phyloP scores from a whole-genome alignment of 2,113 vertebrate species.

The Syngnathus typhle region DNA sequence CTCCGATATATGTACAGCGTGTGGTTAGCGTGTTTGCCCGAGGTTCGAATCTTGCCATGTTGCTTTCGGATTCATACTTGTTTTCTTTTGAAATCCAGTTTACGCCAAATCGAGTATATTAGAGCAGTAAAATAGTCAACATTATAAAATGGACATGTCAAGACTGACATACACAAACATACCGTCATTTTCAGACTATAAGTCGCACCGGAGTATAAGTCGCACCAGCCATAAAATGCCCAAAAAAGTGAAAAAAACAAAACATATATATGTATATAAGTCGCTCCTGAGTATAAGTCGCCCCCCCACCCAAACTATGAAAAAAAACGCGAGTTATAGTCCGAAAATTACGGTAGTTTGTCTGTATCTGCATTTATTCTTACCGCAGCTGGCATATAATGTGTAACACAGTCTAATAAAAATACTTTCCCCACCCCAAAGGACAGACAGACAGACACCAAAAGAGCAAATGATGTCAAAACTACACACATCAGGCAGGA shows the following conservation, averaged over 20 bases:
- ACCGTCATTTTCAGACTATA: no score
- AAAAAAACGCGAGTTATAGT: no score
- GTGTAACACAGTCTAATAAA: constrained; percentile 4
- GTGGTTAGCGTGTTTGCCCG: background rate
- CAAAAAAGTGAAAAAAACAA: no score
- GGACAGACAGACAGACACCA: constrained; percentile 19
- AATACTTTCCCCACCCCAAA: constrained; percentile 17
- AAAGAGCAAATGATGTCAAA: constrained; percentile 36
- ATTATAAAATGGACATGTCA: background rate
- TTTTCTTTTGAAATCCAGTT: background rate
- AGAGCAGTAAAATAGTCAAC: background rate
- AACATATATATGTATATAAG: no score
- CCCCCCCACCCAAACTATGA: no score
- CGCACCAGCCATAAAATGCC: no score
- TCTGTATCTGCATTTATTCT: background rate
- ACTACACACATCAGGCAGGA: constrained; percentile 22
- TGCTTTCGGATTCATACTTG: background rate
- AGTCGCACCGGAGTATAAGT: no score
- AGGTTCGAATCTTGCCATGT: background rate
- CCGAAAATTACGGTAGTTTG: no score
- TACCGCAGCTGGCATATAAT: background rate
- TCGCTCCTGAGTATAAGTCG: no score
- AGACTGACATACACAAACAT: background rate
- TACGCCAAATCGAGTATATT: background rate
- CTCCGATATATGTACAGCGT: background rate